A percentile compares a stretch with the other conserved stretches of the same genome.
Conservation (phyloP, 2,113 vertebrate species). For the Callipepla squamata region DNA sequence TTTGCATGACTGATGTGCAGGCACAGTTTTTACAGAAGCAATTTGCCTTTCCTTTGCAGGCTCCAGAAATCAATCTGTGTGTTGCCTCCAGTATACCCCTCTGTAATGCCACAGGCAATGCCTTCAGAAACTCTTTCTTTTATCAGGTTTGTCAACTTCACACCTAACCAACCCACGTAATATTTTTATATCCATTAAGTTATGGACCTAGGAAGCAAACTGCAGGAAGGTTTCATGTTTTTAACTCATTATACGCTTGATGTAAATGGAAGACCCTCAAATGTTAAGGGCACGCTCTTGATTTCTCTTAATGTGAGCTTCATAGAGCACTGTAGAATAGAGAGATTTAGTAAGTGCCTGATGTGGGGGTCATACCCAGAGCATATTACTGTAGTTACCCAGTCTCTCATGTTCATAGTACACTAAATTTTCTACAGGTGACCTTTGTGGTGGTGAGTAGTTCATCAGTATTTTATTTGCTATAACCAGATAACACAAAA, state of each 20-base stretch:
- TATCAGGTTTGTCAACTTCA: constrained; percentile 81
- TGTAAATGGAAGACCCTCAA: neutral
- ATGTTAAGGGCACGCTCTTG: neutral
- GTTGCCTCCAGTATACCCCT: constrained; percentile 84
- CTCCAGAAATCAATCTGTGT: constrained; percentile 80
- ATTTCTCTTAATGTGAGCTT: neutral
- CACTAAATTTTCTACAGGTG: neutral
- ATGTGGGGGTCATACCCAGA: neutral
- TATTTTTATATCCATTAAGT: neutral
- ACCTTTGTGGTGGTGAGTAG: neutral
- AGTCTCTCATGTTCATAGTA: neutral
- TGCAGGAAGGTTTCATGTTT: neutral
- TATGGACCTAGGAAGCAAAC: neutral
- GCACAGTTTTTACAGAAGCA: neutral
- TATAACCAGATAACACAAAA: neutral
- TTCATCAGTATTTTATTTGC: neutral
- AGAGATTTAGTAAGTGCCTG: neutral
- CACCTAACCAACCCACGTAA: neutral
- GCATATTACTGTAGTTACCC: neutral
- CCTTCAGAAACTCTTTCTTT: constrained; percentile 87
- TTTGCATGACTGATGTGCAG: neutral
- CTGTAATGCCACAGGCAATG: constrained; percentile 74
- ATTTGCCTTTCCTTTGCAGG: constrained; percentile 68
- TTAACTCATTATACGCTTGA: neutral
- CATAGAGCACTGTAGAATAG: neutral